phyloP scores from a whole-genome alignment of 2,888 invertebrate genomes.

The Phalangium opilio region DNA sequence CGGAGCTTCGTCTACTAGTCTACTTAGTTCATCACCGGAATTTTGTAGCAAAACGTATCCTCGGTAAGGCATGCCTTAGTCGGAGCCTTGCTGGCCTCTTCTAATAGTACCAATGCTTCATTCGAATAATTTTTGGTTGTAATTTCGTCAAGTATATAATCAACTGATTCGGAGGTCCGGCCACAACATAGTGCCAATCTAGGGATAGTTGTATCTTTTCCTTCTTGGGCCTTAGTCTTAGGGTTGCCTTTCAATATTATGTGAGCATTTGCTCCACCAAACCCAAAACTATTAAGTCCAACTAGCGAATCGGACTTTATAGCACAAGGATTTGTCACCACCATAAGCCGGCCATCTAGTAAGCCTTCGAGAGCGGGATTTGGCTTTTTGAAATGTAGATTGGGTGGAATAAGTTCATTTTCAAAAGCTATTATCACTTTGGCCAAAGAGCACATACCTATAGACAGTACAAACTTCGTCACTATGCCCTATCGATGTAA shows the following conservation, averaged over 20 bases:
- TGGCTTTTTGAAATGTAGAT: conserved; percentile 72
- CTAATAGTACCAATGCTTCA: conserved; percentile 59
- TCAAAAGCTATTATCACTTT: conserved; percentile 91
- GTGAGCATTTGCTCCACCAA: conserved; percentile 95
- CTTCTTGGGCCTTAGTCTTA: conserved; percentile 28
- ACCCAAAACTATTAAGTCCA: conserved; percentile 92
- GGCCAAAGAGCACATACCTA: conserved; percentile 71
- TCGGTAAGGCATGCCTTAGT: conserved; percentile 62
- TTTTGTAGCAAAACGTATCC: no score
- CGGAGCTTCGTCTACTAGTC: no score
- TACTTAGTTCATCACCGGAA: no score
- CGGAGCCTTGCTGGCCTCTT: conserved; percentile 51
- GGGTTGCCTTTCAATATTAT: conserved; percentile 64
- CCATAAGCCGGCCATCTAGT: conserved; percentile 72
- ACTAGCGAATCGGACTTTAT: conserved; percentile 88
- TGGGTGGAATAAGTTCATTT: conserved; percentile 67
- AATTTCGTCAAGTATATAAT: no score
- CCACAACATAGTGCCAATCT: conserved; percentile 64
- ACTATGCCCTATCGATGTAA: no score
- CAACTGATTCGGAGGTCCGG: conserved; percentile 64
- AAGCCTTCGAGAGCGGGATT: conserved; percentile 86
- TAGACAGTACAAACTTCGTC: no score
- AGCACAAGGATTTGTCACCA: conserved; percentile 61
- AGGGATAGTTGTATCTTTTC: conserved; percentile 37
- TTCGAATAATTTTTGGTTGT: conserved; percentile 41